Percentiles rank a stretch among this genome's conserved stretches.
phyloP scores from a whole-genome alignment of 2,113 vertebrate species.

The Cynoglossus semilaevis region DNA sequence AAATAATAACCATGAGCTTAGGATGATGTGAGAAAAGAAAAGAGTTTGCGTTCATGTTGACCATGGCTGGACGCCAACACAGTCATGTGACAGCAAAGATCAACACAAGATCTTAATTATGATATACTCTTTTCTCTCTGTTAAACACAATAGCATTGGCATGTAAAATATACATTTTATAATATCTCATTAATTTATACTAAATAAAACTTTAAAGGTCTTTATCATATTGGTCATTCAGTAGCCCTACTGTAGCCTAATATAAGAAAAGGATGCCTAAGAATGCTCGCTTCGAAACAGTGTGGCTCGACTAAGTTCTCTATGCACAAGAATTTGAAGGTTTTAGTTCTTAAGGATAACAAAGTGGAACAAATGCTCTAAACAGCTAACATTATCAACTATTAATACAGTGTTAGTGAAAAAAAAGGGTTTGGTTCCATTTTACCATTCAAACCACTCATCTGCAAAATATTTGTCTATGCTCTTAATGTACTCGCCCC shows the following conservation, averaged over 20 bases:
- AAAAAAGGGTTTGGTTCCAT: conserved; percentile 68
- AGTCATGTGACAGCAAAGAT: conserved; percentile 89
- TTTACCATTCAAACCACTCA: conserved; percentile 42
- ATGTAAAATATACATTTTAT: conserved; percentile 90
- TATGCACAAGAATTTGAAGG: conserved; percentile 83
- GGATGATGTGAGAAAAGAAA: conserved; percentile 66
- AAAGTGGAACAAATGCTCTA: conserved; percentile 89
- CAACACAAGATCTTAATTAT: conserved; percentile 84
- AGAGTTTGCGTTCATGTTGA: conserved; percentile 44
- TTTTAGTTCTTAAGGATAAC: conserved; percentile 88
- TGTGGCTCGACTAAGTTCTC: conserved; percentile 81
- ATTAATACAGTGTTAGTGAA: conserved; percentile 84
- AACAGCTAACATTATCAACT: conserved; percentile 81
- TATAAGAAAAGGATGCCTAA: conserved; percentile 84
- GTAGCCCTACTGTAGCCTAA: conserved; percentile 83
- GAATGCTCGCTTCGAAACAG: conserved; percentile 82
- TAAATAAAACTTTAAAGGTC: conserved; percentile 87
- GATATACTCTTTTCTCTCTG: conserved; percentile 83
- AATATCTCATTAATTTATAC: conserved; percentile 86
- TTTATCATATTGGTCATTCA: conserved; percentile 85
- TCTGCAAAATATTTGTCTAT: conserved; percentile 54
- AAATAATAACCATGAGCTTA: conserved; percentile 65
- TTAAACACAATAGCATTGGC: conserved; percentile 94
- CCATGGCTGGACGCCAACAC: conserved; percentile 80
- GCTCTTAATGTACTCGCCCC: conserved; percentile 39